phyloP scores from a whole-genome alignment of 2,113 vertebrate species.

The Ellobius talpinus region DNA sequence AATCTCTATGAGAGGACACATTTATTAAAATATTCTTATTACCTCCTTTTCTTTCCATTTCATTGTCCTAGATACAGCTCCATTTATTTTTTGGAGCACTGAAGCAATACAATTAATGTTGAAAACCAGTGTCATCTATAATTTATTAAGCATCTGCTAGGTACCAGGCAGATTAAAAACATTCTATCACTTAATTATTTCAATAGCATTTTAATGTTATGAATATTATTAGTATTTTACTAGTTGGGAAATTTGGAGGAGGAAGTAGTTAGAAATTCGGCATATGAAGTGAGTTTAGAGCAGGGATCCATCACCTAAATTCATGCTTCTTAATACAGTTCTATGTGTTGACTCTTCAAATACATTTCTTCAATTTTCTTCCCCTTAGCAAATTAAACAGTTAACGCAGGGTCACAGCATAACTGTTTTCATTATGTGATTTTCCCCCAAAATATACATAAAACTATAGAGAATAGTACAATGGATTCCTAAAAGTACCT shows the following conservation, averaged over 20 bases:
- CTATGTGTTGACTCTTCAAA: not conserved
- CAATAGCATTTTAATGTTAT: not conserved
- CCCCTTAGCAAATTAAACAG: slow-evolving; percentile 29
- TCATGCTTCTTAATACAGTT: not conserved
- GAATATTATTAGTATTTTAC: not conserved
- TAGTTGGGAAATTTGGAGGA: slow-evolving; percentile 2
- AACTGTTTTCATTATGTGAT: slow-evolving; percentile 6
- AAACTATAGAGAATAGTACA: not conserved
- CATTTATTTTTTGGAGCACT: not conserved
- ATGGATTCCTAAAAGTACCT: not conserved
- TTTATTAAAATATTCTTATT: slow-evolving; percentile 51
- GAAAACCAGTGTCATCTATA: not conserved
- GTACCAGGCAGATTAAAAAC: not conserved
- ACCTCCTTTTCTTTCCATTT: not conserved
- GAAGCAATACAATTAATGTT: slow-evolving; percentile 10
- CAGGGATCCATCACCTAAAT: slow-evolving; percentile 15
- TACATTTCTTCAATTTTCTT: not conserved
- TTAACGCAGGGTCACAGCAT: not conserved
- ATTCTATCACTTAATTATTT: slow-evolving; percentile 47
- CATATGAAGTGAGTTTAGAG: slow-evolving; percentile 28
- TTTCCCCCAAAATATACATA: not conserved
- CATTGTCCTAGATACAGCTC: not conserved
- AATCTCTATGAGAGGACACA: slow-evolving; percentile 46
- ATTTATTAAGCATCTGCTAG: slow-evolving; percentile 44
- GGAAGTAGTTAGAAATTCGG: not conserved